These are phyloP conservation scores for Volucella inanis DNA, from an alignment of 2,888 invertebrate genomes.

Conservation along the genomic window DNA sequence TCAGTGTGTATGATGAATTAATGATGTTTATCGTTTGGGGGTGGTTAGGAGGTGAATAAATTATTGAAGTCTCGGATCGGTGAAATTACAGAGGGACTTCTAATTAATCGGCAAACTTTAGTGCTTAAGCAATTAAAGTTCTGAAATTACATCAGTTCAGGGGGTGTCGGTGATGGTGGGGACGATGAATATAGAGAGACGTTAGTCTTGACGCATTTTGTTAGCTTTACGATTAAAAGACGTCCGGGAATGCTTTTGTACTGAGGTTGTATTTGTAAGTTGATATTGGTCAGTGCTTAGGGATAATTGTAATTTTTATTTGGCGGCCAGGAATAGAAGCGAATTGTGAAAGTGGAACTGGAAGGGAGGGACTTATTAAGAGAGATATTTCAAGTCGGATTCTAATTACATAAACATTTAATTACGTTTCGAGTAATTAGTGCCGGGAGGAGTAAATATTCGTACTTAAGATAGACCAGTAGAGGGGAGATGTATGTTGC, in stretches of 20 bases:
- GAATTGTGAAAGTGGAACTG: too few species aligned
- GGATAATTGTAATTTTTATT: conserved; percentile 53
- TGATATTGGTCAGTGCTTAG: background rate
- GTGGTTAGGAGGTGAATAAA: conserved; percentile 62
- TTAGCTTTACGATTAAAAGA: conserved; percentile 1
- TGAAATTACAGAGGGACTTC: conserved; percentile 45
- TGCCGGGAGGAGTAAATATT: background rate
- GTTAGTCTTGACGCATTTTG: conserved; percentile 11
- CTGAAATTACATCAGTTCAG: conserved; percentile 34
- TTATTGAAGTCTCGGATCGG: conserved; percentile 66
- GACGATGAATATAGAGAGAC: too few species aligned
- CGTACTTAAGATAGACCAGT: background rate
- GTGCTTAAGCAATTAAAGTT: conserved; percentile 62
- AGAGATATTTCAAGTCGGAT: conserved; percentile 41
- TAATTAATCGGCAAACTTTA: conserved; percentile 70
- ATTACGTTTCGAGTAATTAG: conserved; percentile 55
- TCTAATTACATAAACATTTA: conserved; percentile 60
- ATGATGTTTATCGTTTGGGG: conserved; percentile 67
- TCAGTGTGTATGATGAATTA: conserved; percentile 69
- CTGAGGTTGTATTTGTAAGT: too few species aligned
- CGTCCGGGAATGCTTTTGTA: background rate
- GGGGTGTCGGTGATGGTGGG: background rate
- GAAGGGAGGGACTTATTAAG: conserved; percentile 4
- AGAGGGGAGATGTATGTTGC: conserved; percentile 32
- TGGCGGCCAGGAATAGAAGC: conserved; percentile 16